Base-by-base conservation (phyloP, 92 coral and sea anemone genomes). In the Paramuricea clavata region DNA sequence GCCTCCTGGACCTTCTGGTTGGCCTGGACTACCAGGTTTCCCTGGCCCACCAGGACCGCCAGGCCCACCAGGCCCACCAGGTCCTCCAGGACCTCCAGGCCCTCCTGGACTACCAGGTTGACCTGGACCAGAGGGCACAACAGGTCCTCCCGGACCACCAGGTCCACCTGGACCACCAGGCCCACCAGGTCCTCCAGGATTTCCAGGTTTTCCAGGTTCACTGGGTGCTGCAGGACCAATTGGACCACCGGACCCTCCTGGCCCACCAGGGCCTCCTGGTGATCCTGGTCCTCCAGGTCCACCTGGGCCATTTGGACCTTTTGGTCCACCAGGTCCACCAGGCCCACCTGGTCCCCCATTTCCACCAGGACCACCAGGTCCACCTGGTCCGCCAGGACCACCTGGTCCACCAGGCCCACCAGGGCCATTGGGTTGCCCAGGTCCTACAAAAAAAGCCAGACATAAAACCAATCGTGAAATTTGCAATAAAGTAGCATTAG, bases 11-110 rank as follows among this genome's bases (percentile, higher is more conserved):
- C 80, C 78, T 16, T 91, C 61, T 1, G 82, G 82, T 49, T 76
- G 42, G 2, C 82, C 94, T 11, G 97, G 92, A 12, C 91, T 82
- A 9, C 91, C 89, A 28, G 94, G 98, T 5, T 88, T 64, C 12
- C 96, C 96, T 0, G 95, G 95, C 0, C 94, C 95, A 12, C 93
- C 93, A 6, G 97, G 97, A 9, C 93, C 92, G 21, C 95, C 93
- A 0, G 96, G 95, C 0, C 93, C 92, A 3, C 68, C 59, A 7
- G 90, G 92, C 11, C 73, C 81, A 23, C 72, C 64, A 57, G 82
- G 83, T 65, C 82, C 82, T 1, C 82, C 82, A 16, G 82, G 67
- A 27, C 68, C 69, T 12, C 95, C 93, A 34, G 89, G 85, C 31
- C 34, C 49, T 61, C 82, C 82, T 23, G 89, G 61, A 25, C 76